Base-by-base conservation (phyloP, 2,888 invertebrate species). In the Latrodectus elegans region DNA sequence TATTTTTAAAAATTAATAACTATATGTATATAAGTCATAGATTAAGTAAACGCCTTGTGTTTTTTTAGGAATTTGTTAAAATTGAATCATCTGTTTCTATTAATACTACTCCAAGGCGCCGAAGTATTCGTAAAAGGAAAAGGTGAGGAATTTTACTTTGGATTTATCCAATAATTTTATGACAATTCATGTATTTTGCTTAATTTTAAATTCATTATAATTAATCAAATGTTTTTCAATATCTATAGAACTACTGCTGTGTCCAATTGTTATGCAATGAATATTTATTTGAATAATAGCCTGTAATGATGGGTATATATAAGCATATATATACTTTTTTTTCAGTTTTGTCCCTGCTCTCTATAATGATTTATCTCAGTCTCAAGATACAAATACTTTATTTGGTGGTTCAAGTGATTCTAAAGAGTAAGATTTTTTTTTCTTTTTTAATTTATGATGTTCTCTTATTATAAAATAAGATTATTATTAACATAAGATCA, bases 281-380 rank as follows among this genome's bases (percentile, higher is more conserved):
- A 38, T 38, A 38, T 38, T 38, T 38, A 2, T 38, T 38, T 38
- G 3, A 38, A 38, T 38, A 38, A 38, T 38, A 38, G 4, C 3
- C 38, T 38, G 4, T 38, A 38, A 38, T 38, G 38, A 38, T 4
- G 4, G 2, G 4, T 38, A 4, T 38, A 4, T 38, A 4, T 38
- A 38, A 4, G 4, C 4, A 38, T 10, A 60, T 60, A 60, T 15
- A 4, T 60, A 15, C 10, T 9, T 4, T 60, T 60, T 60, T 60
- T 60, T 11, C 12, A 88, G 88, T 53, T 88, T 74, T 80, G 80
- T 88, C 64, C 88, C 88, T 72, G 67, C 88, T 14, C 51, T 88
- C 55, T 88, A 88, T 67, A 88, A 76, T 84, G 88, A 88, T 55
- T 55, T 88, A 51, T 88, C 88, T n/a, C 86, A 86, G 38, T 84